Conservation (phyloP, 2,888 invertebrate species). For the Limnephilus marmoratus region DNA sequence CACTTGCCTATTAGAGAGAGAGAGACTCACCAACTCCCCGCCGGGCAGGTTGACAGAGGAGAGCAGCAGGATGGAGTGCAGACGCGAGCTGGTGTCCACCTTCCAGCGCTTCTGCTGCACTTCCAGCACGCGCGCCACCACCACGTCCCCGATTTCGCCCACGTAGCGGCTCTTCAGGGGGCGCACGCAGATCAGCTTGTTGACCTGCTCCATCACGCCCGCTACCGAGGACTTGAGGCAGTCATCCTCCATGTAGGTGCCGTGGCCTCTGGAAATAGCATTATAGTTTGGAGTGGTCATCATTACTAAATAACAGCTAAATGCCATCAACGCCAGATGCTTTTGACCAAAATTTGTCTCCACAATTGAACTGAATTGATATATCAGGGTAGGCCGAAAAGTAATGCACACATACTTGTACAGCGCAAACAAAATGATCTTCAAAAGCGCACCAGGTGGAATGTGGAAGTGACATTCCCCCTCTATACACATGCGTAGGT, state of each 20-base stretch:
- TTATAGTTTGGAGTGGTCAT: too few relatives aligned
- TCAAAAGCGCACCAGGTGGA: too few relatives aligned
- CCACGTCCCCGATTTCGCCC: slow-evolving; percentile 97
- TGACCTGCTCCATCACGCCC: slow-evolving; percentile 95
- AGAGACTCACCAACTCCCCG: slow-evolving; percentile 88
- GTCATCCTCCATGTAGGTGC: slow-evolving; percentile 92
- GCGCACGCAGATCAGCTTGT: slow-evolving; percentile 93
- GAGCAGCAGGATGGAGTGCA: slow-evolving; percentile 91
- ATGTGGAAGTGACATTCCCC: too few relatives aligned
- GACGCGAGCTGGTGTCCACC: slow-evolving; percentile 93
- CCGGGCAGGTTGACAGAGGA: slow-evolving; percentile 99
- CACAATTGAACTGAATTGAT: too few relatives aligned
- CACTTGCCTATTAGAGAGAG: neutral
- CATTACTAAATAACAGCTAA: too few relatives aligned
- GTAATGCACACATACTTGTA: too few relatives aligned
- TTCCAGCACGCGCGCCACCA: slow-evolving; percentile 95
- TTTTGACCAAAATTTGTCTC: too few relatives aligned
- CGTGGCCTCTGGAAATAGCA: slow-evolving; percentile 88
- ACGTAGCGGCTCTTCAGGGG: slow-evolving; percentile 94
- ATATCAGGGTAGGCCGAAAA: too few relatives aligned
- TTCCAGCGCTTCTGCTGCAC: slow-evolving; percentile 97
- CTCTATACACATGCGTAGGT: too few relatives aligned
- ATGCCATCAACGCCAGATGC: too few relatives aligned
- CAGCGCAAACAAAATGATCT: too few relatives aligned
- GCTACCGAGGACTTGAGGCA: slow-evolving; percentile 94